phyloP scores from a whole-genome alignment of 64 coral and sea anemone genomes.

The Astreopora myriophthalma region DNA sequence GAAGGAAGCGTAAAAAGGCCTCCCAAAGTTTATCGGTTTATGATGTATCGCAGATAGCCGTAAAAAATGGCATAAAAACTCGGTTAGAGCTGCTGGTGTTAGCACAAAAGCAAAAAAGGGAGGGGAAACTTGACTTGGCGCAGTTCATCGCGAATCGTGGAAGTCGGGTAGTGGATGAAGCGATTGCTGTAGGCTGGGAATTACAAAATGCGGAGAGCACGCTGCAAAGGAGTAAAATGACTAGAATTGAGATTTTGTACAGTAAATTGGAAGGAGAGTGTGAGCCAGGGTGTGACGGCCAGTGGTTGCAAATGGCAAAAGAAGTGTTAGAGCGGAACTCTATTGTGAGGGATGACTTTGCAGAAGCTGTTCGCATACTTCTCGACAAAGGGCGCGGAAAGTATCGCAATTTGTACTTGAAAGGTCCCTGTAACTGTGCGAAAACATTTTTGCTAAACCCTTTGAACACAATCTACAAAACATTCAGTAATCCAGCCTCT shows the following conservation, averaged over 20 bases:
- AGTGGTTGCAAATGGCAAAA: slow-evolving; percentile 33
- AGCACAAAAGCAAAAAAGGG: slow-evolving; percentile 53
- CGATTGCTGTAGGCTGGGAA: slow-evolving; percentile 53
- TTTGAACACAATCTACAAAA: slow-evolving; percentile 60
- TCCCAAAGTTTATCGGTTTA: neutral
- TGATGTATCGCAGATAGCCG: slow-evolving; percentile 65
- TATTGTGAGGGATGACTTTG: slow-evolving; percentile 41
- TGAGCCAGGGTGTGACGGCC: neutral
- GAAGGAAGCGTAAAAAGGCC: neutral
- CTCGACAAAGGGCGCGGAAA: slow-evolving; percentile 66
- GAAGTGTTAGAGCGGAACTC: slow-evolving; percentile 24
- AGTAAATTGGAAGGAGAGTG: neutral
- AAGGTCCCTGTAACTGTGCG: slow-evolving; percentile 60
- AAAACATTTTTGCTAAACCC: slow-evolving; percentile 76
- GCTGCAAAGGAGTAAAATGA: slow-evolving; percentile 7
- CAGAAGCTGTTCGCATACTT: slow-evolving; percentile 35
- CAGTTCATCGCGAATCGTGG: slow-evolving; percentile 67
- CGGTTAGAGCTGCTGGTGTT: slow-evolving; percentile 45
- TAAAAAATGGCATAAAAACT: slow-evolving; percentile 58
- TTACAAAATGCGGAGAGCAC: slow-evolving; percentile 4
- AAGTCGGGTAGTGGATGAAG: slow-evolving; percentile 11
- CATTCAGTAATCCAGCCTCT: slow-evolving; percentile 69
- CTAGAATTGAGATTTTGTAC: slow-evolving; percentile 8
- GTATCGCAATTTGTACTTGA: slow-evolving; percentile 57
- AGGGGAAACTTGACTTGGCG: slow-evolving; percentile 58